Evolutionary conservation across 2,113 vertebrate species (phyloP), one percentile per base, ranked within the genome.

Genomic region (Sander lucioperca): DNA sequence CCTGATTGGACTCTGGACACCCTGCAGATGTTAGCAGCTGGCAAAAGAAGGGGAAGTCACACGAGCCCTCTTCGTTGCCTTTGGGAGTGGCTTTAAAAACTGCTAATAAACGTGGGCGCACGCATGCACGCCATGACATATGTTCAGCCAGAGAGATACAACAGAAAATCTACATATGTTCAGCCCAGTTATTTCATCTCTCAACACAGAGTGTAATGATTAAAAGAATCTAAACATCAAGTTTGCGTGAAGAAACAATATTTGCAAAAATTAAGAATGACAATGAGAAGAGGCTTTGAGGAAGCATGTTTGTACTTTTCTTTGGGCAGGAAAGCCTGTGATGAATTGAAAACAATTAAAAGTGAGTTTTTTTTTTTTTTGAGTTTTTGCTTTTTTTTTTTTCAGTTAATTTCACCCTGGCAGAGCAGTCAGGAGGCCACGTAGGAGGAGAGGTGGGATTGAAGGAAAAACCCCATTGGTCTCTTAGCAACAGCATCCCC

Each of bases 401-500:
- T n/a, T n/a, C n/a, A 86, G 88, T 91, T 92, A 85, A 88, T 92
- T 92, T 89, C 78, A 86, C 69, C 75, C 72, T 73, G 79, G 43
- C 68, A 68, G 89, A 90, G 89, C 82, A 91, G 89, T 91, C 85
- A 91, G 79, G 88, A 89, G 85, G 80, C 90, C 86, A 88, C 57
- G 73, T 63, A 74, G 48, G 82, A 93, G 90, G 91, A 84, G 87
- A 93, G 93, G 93, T 82, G 72, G 77, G 88, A 79, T 33, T 53
- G 77, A 77, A 85, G 67, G 83, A 84, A 90, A 59, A 84, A 4
- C 23, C 18, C 69, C 25, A 86, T 78, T 77, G 89, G 95, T 96
- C 94, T 96, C 96, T 93, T 94, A 95, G 96, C 96, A 97, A 96
- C 94, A 87, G 51, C 56, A 86, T 83, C 92, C 51, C 65, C 77